Evolutionary conservation across 2,888 invertebrate species (phyloP), one percentile per base, ranked within the genome.

Genomic region (Sylvicola cinctus): DNA sequence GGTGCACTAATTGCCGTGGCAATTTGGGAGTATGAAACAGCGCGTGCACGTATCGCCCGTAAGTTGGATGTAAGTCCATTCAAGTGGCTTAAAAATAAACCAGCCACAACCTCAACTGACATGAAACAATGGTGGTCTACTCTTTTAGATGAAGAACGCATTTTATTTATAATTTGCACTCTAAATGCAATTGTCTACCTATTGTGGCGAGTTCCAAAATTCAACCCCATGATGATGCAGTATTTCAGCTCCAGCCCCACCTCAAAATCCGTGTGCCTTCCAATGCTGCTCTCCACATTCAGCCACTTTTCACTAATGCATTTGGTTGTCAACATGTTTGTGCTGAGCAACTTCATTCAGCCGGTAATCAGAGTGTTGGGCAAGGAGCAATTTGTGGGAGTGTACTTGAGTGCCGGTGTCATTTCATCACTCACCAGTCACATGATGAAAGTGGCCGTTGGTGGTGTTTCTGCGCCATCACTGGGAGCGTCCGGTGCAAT

Each of bases 401-500:
- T 93, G 51, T 96, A 93, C 58, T 54, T 93, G 41, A 77, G 80
- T 46, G 83, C 83, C 41, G 95, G 87, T 31, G 80, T 85, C 0
- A 56, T 88, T 29, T 79, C 93, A 35, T 85, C 85, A 46, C 71
- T 91, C 42, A 65, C 75, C 17, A 91, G 91, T 60, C 73, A 84
- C 46, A 43, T 78, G 2, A 75, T 76, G 52, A 93, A 90, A 63
- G 68, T 78, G 11, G 46, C 67, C 3, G 62, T 70, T 4, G 64
- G 67, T 38, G 69, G 71, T 46, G 68, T 71, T 46, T 68, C 75
- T 27, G 76, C 79, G 29, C 65, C 81, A 28, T 90, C 93, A 32
- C 65, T 96, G 40, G 95, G 95, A 49, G 95, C 95, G 39, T 93
- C 91, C 23, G 96, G 96, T 38, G 93, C 95, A 33, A 84, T 96